These are phyloP conservation scores for Oryzias melastigma DNA, from an alignment of 2,113 vertebrate genomes.

Conservation along the genomic window DNA sequence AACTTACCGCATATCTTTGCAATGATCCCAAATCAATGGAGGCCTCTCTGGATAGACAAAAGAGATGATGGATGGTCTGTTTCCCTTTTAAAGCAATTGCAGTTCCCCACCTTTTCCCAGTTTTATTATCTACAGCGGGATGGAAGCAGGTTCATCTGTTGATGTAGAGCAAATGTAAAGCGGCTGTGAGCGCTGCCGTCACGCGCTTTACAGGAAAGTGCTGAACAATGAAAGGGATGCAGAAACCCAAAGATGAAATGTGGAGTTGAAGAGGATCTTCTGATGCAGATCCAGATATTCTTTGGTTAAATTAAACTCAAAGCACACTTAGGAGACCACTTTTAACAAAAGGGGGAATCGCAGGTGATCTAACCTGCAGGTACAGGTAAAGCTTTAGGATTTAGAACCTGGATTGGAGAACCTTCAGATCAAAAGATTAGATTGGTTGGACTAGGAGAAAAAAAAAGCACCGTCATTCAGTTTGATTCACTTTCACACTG, in stretches of 20 bases:
- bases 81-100: slow-evolving; percentile 54
- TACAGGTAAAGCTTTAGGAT: no score
- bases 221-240: slow-evolving; percentile 24
- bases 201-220: slow-evolving; percentile 23
- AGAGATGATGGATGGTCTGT: slow-evolving; percentile 62
- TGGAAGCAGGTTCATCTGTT: slow-evolving; percentile 32
- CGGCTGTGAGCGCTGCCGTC: slow-evolving; percentile 30
- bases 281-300: neutral
- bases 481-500: no score
- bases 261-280: neutral
- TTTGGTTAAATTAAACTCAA: no score
- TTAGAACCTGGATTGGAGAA: no score
- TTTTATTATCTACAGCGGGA: slow-evolving; percentile 45
- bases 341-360: no score
- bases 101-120: slow-evolving; percentile 54
- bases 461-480: no score
- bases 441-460: no score
- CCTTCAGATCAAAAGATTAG: no score
- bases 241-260: neutral
- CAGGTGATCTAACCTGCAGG: no score
- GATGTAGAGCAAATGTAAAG: slow-evolving; percentile 46
- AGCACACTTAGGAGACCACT: no score
- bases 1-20: slow-evolving; percentile 55
- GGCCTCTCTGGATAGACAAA: slow-evolving; percentile 60
- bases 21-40: slow-evolving; percentile 67